Percentiles rank a stretch among this genome's conserved stretches.
Conservation (phyloP, 2,797 vertebrate species). For the Sebastes kiyomatsui region DNA sequence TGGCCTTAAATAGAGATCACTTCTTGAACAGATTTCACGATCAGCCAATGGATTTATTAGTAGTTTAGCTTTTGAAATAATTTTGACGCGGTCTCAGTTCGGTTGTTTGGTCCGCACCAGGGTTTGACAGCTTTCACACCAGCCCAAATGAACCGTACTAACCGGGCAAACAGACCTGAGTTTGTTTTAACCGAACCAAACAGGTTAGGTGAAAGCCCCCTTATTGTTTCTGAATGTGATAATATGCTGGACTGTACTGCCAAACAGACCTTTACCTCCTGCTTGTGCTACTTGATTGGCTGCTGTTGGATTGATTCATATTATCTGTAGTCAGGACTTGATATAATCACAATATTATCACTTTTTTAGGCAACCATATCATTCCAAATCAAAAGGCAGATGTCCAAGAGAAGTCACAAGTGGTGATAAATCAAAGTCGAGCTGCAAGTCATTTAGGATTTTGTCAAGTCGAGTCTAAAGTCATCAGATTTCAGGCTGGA, state of each 20-base stretch:
- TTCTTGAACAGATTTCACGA: too few relatives aligned
- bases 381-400: neutral
- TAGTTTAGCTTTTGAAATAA: too few relatives aligned
- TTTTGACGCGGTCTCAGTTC: too few relatives aligned
- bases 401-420: neutral
- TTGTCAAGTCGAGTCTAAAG: neutral
- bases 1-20: too few relatives aligned
- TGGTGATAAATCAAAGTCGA: neutral
- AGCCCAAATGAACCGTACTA: neutral
- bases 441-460: neutral
- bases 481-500: constrained; percentile 9
- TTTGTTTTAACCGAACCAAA: too few relatives aligned
- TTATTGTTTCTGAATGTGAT: neutral
- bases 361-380: neutral
- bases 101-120: too few relatives aligned
- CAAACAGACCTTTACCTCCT: neutral
- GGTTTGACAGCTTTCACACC: neutral
- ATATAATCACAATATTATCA: neutral
- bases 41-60: too few relatives aligned
- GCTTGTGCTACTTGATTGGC: neutral
- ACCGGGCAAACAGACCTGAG: too few relatives aligned
- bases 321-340: neutral
- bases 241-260: neutral
- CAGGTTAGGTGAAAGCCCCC: too few relatives aligned
- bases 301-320: neutral